A percentile compares a stretch with the other conserved stretches of the same genome.
Conservation (phyloP, 2,888 invertebrate species). For the Conomelus anceps region DNA sequence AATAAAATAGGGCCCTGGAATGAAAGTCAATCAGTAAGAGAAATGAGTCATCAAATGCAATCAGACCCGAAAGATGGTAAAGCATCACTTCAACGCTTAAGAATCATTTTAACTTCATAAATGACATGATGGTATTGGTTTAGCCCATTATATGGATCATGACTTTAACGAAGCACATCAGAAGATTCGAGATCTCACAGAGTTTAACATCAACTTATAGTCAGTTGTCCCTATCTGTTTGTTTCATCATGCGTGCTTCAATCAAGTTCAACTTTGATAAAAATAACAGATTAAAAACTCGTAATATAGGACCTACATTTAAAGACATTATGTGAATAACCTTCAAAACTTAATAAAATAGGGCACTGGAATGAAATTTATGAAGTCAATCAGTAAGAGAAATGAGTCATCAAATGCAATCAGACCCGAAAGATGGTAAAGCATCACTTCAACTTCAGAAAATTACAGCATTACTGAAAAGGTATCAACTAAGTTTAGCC, state of each 20-base stretch:
- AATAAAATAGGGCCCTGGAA: too few species aligned
- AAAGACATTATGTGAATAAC: too few species aligned
- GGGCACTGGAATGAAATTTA: too few species aligned
- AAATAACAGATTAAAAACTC: too few species aligned
- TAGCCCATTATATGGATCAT: too few species aligned
- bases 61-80: background rate
- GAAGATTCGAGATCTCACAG: background rate
- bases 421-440: constrained; percentile 4
- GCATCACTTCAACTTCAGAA: constrained; percentile 5
- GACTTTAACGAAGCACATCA: background rate
- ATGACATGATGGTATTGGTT: too few species aligned
- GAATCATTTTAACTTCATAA: too few species aligned
- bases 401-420: background rate
- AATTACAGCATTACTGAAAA: background rate
- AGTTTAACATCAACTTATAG: background rate
- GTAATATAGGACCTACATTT: too few species aligned
- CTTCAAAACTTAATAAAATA: too few species aligned
- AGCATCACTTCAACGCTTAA: background rate
- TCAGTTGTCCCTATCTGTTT: background rate
- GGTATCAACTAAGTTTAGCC: too few species aligned
- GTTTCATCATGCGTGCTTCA: background rate
- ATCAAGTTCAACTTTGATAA: background rate
- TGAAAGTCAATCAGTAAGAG: background rate
- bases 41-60: background rate
- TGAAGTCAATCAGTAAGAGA: background rate